Evolutionary conservation across 2,113 vertebrate genomes (phyloP).

Genomic region (Ochotona princeps): DNA sequence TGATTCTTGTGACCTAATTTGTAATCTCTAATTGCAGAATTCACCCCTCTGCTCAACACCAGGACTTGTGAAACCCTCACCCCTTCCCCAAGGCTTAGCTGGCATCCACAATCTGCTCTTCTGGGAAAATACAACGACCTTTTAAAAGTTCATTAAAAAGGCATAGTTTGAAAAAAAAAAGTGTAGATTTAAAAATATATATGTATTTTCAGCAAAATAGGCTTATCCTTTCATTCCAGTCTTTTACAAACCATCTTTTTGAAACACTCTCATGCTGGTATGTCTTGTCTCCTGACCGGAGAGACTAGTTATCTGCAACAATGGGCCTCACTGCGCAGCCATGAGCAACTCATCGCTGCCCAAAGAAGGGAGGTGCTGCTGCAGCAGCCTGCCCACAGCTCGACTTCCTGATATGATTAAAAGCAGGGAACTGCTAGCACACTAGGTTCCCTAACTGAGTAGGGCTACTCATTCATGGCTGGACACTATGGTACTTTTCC

Average conservation of each 20-base stretch:
- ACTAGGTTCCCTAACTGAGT: constrained; percentile 61
- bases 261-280: neutral
- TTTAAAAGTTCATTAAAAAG: too few species aligned
- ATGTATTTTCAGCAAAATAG: too few species aligned
- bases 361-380: constrained; percentile 21
- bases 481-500: constrained; percentile 38
- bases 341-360: neutral
- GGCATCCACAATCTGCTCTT: neutral
- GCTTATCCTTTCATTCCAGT: too few species aligned
- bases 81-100: neutral
- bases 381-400: neutral
- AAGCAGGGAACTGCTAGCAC: constrained; percentile 26
- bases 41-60: neutral
- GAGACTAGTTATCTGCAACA: neutral
- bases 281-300: neutral
- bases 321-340: neutral
- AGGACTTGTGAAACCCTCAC: neutral
- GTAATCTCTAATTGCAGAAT: constrained; percentile 28
- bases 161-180: too few species aligned
- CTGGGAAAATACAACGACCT: neutral
- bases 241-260: too few species aligned
- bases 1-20: constrained; percentile 20
- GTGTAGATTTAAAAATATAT: too few species aligned
- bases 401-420: neutral
- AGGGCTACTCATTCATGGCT: constrained; percentile 38